Evolutionary conservation across 2,113 vertebrate genomes (phyloP).

Genomic region (Dissostichus mawsoni): DNA sequence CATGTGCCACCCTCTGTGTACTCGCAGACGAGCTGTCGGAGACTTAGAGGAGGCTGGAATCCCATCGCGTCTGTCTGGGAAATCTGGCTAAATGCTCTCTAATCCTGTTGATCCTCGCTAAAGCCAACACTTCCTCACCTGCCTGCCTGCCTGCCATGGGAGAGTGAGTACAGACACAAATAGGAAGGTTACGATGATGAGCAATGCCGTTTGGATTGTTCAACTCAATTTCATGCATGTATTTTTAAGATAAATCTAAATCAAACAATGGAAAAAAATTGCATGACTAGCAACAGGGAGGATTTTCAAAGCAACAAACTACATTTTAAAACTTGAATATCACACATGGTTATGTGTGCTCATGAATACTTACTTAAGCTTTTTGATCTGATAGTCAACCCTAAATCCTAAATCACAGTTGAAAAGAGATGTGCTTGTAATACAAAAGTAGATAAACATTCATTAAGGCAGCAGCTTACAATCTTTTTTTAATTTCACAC

Average conservation of each 20-base stretch:
- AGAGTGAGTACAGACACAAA: conserved; percentile 66
- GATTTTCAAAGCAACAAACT: too few species aligned
- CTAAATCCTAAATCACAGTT: not conserved
- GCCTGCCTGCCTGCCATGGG: conserved; percentile 73
- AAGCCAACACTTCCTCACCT: conserved; percentile 84
- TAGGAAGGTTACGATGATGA: conserved; percentile 50
- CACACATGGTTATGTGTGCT: not conserved
- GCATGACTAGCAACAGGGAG: not conserved
- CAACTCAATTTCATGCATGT: not conserved
- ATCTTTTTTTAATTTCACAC: too few species aligned
- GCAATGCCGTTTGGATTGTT: conserved; percentile 4
- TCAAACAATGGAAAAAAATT: conserved; percentile 6
- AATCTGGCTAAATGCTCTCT: conserved; percentile 79
- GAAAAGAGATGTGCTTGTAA: not conserved
- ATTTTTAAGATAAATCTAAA: not conserved
- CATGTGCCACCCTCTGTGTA: conserved; percentile 70
- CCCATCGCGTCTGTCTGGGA: conserved; percentile 76
- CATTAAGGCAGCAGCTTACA: too few species aligned
- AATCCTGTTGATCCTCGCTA: conserved; percentile 79
- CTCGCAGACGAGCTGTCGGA: conserved; percentile 62
- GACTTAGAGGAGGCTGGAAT: conserved; percentile 76
- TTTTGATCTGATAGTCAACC: not conserved
- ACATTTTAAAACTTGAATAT: not conserved
- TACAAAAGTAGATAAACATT: not conserved
- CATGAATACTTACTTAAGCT: not conserved